Percentiles rank a stretch among this genome's conserved stretches.
Conservation (phyloP, 2,113 vertebrate genomes). For the Clupea harengus region DNA sequence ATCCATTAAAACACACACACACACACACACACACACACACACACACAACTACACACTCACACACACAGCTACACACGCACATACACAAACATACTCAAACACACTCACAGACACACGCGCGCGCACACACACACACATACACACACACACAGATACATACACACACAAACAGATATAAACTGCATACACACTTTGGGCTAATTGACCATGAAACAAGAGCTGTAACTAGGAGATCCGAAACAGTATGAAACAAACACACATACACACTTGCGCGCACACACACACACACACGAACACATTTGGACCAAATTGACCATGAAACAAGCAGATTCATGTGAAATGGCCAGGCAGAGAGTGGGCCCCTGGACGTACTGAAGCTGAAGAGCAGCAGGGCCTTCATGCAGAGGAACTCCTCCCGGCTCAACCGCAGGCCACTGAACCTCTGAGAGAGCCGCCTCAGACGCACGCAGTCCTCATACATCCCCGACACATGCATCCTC, state of each 20-base stretch:
- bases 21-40: not conserved
- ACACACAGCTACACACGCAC: not conserved
- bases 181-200: constrained; percentile 2
- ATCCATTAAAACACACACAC: not conserved
- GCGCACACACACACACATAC: not conserved
- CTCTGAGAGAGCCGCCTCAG: constrained; percentile 90
- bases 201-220: constrained; percentile 11
- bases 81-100: not conserved
- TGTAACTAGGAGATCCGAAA: not conserved
- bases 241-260: not conserved
- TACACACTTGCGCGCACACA: not conserved
- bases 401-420: constrained; percentile 92
- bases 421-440: constrained; percentile 88
- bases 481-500: constrained; percentile 91
- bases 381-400: constrained; percentile 96
- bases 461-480: constrained; percentile 92
- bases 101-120: not conserved
- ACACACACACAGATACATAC: not conserved
- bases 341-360: not conserved
- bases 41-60: not conserved
- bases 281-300: not conserved
- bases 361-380: constrained; percentile 84
- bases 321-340: not conserved
- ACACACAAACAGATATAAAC: not conserved
- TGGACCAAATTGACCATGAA: constrained; percentile 5